A percentile compares a stretch with the other conserved stretches of the same genome.
These are phyloP conservation scores for Genyomyrus donnyi DNA, from an alignment of 2,113 vertebrate species.

Conservation along the genomic window DNA sequence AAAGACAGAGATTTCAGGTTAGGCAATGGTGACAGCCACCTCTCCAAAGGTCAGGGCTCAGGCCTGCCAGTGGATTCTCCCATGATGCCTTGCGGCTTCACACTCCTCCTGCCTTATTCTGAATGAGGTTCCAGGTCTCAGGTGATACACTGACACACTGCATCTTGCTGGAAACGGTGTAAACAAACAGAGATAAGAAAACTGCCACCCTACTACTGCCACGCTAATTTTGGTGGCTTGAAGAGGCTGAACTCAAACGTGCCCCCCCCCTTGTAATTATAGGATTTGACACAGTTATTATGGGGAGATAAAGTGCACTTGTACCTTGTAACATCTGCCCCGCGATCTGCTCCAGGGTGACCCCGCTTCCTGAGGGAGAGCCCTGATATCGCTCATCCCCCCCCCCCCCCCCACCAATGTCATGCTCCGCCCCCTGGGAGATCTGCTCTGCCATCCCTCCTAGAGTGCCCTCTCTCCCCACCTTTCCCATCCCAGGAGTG, in stretches of 20 bases:
- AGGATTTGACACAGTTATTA: conserved; percentile 14
- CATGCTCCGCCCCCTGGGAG: neutral
- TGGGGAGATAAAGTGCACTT: neutral
- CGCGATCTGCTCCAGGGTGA: neutral
- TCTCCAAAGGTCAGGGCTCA: neutral
- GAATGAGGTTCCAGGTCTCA: neutral
- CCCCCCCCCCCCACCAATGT: neutral
- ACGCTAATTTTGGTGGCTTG: neutral
- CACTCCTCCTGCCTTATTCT: neutral
- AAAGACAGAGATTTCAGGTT: neutral
- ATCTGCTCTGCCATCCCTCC: neutral
- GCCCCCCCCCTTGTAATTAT: conserved; percentile 9
- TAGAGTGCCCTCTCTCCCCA: neutral
- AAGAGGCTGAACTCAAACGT: neutral
- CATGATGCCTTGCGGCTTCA: neutral
- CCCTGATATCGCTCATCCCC: conserved; percentile 1
- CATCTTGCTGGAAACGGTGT: neutral
- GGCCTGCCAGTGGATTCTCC: neutral
- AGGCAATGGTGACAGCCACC: neutral
- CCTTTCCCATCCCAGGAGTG: neutral
- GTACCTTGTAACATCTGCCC: neutral
- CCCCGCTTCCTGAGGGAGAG: neutral
- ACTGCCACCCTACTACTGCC: neutral
- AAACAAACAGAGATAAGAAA: neutral
- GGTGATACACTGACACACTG: neutral